Base-by-base conservation (phyloP, 2,888 invertebrate genomes). In the Hirtodrosophila confusa region DNA sequence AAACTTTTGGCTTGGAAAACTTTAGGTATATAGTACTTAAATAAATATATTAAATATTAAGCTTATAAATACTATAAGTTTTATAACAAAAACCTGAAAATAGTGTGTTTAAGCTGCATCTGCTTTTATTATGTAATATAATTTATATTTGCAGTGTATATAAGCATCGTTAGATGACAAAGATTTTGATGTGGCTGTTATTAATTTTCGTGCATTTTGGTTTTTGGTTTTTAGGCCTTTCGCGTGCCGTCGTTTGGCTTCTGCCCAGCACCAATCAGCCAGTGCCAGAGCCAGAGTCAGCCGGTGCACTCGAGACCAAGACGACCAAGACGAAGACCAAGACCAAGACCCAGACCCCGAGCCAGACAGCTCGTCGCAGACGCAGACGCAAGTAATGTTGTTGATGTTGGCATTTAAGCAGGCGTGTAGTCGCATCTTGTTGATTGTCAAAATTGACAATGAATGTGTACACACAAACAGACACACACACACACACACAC, bases 401-500 rank as follows among this genome's bases (percentile, higher is more conserved):
- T 69, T 75, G 64, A 75, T 78, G 82, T 67, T 75, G 85, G 73
- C 79, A 83, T 87, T 84, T 84, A 71, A 78, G 72, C 83, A 84
- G 88, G 67, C 80, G 74, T 77, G 85, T 75, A 82, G 79, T 79
- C 75, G 73, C 79, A 68, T 88, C 84, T 79, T 88, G 89, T 80
- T 78, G 89, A 88, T 88, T 88, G 89, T 88, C 86, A 80, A 88
- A 88, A 89, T 88, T 88, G 89, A 88, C 89, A 87, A 86, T 88
- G 88, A 88, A 89, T 88, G 78, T 70, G 76, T 68, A 65, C 57
- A 58, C 57, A 62, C 54, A 61, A 49, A 63, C 56, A 56, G 47
- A 50, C 51, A 68, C 55, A 66, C 61, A 50, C 33, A 29, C 27
- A 51, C 23, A 33, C 31, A 47, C 10, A 33, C 31, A 64, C 24